Conservation (phyloP, 2,797 vertebrate genomes). For the Tokudaia tokunoshimensis region DNA sequence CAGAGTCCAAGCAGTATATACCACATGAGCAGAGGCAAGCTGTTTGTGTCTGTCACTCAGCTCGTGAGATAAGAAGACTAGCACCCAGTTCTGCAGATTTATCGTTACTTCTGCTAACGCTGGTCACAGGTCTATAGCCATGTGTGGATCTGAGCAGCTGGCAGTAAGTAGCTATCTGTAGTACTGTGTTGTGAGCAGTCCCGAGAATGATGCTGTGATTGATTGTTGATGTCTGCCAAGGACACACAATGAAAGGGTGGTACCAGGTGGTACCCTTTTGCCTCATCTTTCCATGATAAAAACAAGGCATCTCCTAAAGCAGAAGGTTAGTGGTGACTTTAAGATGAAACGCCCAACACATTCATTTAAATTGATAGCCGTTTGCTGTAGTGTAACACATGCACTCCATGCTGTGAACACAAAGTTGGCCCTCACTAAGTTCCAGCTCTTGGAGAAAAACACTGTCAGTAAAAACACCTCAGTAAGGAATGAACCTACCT, state of each 20-base stretch:
- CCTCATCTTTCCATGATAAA: neutral
- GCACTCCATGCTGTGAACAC: neutral
- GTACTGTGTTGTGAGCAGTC: neutral
- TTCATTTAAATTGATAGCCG: neutral
- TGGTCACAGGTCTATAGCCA: neutral
- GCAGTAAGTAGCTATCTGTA: neutral
- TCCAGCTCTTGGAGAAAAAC: neutral
- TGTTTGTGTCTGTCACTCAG: neutral
- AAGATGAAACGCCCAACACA: neutral
- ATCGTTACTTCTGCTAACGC: neutral
- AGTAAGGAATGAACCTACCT: neutral
- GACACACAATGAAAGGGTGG: neutral
- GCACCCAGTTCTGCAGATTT: neutral
- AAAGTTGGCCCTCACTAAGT: neutral
- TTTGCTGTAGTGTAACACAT: neutral
- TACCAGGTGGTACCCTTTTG: neutral
- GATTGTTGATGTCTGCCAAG: conserved; percentile 47
- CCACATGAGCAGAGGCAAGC: neutral
- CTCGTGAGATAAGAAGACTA: neutral
- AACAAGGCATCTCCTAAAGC: neutral
- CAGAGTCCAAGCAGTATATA: neutral
- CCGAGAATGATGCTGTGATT: neutral
- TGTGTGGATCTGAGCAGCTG: neutral
- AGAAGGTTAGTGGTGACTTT: neutral
- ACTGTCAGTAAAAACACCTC: neutral